Conservation (phyloP, 2,113 vertebrate genomes). For the Gopherus flavomarginatus region DNA sequence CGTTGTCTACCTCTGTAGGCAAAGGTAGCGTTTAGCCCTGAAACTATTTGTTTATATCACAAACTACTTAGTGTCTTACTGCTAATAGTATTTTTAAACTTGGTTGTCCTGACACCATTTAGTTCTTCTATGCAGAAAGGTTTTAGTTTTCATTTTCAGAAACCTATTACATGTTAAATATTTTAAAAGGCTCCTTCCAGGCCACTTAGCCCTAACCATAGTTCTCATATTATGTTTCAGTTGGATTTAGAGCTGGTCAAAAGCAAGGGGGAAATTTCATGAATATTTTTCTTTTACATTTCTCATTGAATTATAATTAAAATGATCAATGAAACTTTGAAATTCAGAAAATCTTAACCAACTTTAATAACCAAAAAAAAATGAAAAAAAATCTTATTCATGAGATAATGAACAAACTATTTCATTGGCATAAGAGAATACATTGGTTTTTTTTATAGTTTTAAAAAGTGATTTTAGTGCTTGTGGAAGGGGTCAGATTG, state of each 20-base stretch:
- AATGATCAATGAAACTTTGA: not conserved
- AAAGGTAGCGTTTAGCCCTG: not conserved
- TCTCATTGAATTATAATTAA: not conserved
- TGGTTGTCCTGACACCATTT: not conserved
- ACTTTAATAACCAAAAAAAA: not conserved
- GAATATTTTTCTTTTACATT: not conserved
- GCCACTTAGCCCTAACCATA: not conserved
- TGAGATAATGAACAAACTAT: not conserved
- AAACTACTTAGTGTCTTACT: not conserved
- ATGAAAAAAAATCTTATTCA: not conserved
- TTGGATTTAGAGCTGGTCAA: not conserved
- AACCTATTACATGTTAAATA: not conserved
- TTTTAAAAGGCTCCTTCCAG: not conserved
- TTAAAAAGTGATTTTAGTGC: not conserved
- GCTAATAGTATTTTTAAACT: not conserved
- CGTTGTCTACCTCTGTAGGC: not conserved
- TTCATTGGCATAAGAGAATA: not conserved
- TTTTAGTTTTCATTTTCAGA: not conserved
- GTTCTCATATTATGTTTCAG: not conserved
- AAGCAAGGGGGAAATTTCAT: not conserved
- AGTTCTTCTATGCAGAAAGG: not conserved
- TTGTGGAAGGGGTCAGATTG: not conserved
- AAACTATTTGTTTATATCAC: not conserved
- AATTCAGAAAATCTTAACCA: no score
- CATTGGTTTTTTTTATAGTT: not conserved